These are phyloP conservation scores for Nanger granti DNA, from an alignment of 2,113 vertebrate species.

Conservation along the genomic window DNA sequence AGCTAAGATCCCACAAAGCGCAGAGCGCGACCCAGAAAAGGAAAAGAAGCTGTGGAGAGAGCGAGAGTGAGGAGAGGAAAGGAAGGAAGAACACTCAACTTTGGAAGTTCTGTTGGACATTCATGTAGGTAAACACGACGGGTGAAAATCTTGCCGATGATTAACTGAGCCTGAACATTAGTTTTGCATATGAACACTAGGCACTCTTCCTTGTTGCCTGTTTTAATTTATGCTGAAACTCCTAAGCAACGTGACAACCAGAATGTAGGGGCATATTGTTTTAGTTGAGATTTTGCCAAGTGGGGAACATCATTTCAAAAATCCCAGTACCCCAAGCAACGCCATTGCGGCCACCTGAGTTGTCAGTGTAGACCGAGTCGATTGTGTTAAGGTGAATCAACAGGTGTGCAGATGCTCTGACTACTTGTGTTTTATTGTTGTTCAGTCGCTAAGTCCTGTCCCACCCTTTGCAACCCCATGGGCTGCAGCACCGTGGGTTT, in stretches of 20 bases:
- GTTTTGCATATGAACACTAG: neutral
- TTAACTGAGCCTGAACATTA: neutral
- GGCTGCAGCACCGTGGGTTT: fast-evolving
- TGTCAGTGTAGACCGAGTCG: fast-evolving
- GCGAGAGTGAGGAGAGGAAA: neutral
- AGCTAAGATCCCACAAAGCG: neutral
- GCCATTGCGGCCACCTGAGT: neutral
- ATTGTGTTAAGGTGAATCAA: neutral
- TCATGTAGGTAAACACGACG: too few species aligned
- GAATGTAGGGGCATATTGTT: too few species aligned
- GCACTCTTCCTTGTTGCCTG: neutral
- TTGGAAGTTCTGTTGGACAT: neutral
- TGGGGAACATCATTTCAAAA: neutral
- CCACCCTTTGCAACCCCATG: neutral
- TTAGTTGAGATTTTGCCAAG: neutral
- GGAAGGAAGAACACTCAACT: neutral
- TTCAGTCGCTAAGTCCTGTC: neutral
- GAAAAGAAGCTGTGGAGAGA: neutral
- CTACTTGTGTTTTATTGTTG: neutral
- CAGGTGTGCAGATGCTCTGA: neutral
- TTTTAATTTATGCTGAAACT: neutral
- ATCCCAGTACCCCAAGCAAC: neutral
- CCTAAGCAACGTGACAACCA: neutral
- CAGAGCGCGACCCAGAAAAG: neutral
- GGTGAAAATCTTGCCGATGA: neutral